Base-by-base conservation (phyloP, 2,888 invertebrate species). In the Desoria tigrina region DNA sequence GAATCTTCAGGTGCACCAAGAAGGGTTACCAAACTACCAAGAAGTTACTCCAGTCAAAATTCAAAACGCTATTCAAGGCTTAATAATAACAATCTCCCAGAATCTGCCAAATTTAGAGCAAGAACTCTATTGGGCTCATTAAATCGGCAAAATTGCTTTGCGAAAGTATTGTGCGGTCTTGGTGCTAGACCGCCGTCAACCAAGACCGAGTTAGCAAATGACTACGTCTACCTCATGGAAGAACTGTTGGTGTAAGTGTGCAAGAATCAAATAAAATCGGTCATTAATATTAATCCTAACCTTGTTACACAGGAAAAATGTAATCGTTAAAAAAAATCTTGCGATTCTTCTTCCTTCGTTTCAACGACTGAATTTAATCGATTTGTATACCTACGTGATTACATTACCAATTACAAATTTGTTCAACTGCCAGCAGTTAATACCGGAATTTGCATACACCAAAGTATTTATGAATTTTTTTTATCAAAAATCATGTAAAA, bases 81-180 rank as follows among this genome's bases (percentile, higher is more conserved):
- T 7, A 55, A 32, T 28, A 45, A 18, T 7, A 55, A 32, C 26
- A 45, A 18, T 45, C 7, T 21, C 55, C 32, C 28, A 32, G 55
- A 55, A 55, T 32, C 32, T 32, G 57, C 57, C 2, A 37, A 28
- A 23, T 21, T 64, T 18, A 58, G 65, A 49, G 70, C 70, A 1
- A 62, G 70, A 65, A 65, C 67, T 23, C 61, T 70, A 18, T 49
- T 70, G 14, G 67, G 70, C 27, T 65, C 63, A 7, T 56, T 70
- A 1, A 67, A 60, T 49, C 58, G 63, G 24, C 67, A 70, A 27
- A 72, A 68, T 11, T 86, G 86, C 78, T 80, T 86, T 63, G 86
- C 87, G 4, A 86, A 86, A 79, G 80, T 86, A 69, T 85, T 87
- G 67, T 87, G 87, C 78, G 86, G 86, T 78, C 78, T 86, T 77